A percentile compares a stretch with the other conserved stretches of the same genome.
phyloP scores from a whole-genome alignment of 2,113 vertebrate species.

The Python bivittatus region DNA sequence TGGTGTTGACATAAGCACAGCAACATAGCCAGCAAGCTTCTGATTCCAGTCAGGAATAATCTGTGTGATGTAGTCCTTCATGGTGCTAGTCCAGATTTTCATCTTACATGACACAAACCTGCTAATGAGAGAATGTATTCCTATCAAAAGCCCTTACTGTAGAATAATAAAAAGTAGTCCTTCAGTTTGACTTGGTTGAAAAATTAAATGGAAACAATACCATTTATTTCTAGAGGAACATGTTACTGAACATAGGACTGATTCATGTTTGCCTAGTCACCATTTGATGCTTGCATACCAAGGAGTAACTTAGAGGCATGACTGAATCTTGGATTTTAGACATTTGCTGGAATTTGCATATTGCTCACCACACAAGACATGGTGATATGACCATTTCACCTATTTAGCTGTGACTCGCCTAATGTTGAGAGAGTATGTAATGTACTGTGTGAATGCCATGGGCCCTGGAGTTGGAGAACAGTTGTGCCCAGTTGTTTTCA shows the following conservation, averaged over 20 bases:
- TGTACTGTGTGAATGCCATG: neutral
- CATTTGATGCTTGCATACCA: neutral
- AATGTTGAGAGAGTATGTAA: neutral
- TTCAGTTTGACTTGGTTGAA: neutral
- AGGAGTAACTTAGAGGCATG: neutral
- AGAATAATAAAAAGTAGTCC: neutral
- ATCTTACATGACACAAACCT: neutral
- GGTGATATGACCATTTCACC: neutral
- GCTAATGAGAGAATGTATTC: neutral
- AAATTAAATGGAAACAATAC: neutral
- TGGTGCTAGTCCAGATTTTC: neutral
- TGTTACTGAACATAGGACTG: neutral
- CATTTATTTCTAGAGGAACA: neutral
- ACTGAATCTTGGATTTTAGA: neutral
- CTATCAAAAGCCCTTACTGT: neutral
- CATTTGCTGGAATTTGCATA: neutral
- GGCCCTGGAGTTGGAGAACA: neutral
- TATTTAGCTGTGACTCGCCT: neutral
- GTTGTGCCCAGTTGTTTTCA: neutral
- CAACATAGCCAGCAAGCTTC: slow-evolving; percentile 11
- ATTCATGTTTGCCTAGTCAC: neutral
- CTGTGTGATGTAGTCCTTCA: neutral
- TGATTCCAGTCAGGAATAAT: slow-evolving; percentile 30
- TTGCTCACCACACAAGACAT: neutral
- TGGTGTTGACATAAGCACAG: slow-evolving; percentile 24